Percentiles rank a stretch among this genome's conserved stretches.
Conservation (phyloP, 1,140 invertebrate genomes). For the Calephelis virginiensis region DNA sequence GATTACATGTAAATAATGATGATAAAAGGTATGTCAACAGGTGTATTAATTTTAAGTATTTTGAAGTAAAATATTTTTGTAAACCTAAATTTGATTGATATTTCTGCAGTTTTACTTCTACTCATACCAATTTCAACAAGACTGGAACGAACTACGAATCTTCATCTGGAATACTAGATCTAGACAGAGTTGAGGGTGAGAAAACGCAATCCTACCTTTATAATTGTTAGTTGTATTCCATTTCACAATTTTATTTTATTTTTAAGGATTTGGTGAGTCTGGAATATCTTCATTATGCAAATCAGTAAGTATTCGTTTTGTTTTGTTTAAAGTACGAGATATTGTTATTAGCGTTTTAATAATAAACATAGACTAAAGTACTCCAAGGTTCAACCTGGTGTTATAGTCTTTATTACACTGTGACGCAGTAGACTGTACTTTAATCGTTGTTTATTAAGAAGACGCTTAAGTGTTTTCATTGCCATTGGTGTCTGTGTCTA, state of each 20-base stretch:
- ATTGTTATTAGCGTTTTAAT: too few relatives aligned
- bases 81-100: conserved; percentile 18
- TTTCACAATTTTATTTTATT: conserved; percentile 21
- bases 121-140: conserved; percentile 36
- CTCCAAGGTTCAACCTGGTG: too few relatives aligned
- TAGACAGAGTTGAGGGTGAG: conserved; percentile 62
- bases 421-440: too few relatives aligned
- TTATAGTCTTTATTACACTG: too few relatives aligned
- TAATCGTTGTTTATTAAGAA: too few relatives aligned
- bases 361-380: too few relatives aligned
- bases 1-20: conserved; percentile 39
- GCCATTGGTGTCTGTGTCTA: too few relatives aligned
- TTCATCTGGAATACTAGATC: conserved; percentile 64
- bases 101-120: conserved; percentile 34
- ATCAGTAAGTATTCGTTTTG: conserved; percentile 50
- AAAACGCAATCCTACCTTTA: not conserved
- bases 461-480: too few relatives aligned
- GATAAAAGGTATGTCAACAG: conserved; percentile 11
- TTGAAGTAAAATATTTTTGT: not conserved
- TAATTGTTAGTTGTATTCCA: not conserved
- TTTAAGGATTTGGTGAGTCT: conserved; percentile 61
- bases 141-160: conserved; percentile 48
- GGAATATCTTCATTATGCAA: conserved; percentile 50
- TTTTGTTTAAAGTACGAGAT: too few relatives aligned
- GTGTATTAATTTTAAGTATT: not conserved